Evolutionary conservation across 2,797 vertebrate genomes (phyloP).

Genomic region (Podarcis siculus): DNA sequence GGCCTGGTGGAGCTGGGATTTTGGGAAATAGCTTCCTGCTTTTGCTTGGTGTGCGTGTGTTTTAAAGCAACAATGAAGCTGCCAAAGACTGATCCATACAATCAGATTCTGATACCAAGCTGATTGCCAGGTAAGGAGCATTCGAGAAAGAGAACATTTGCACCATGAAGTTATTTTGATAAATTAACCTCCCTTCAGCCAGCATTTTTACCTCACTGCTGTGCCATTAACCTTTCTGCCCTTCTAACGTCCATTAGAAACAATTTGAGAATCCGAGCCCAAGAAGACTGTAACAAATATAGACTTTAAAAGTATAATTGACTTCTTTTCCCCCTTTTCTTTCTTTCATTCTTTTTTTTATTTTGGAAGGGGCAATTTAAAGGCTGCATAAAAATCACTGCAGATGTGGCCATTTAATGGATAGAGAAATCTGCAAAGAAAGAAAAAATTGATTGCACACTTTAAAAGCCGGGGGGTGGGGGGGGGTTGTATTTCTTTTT

Average conservation of each 20-base stretch:
- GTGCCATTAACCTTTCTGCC: slow-evolving; percentile 72
- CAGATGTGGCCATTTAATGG: slow-evolving; percentile 72
- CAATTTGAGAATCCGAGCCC: slow-evolving; percentile 63
- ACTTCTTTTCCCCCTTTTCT: slow-evolving; percentile 36
- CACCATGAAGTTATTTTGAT: slow-evolving; percentile 73
- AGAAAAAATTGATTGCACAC: slow-evolving; percentile 68
- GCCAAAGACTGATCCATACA: not conserved
- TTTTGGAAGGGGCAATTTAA: slow-evolving; percentile 66
- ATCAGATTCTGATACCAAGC: slow-evolving; percentile 23
- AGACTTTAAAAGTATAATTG: slow-evolving; percentile 78
- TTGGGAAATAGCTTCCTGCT: slow-evolving; percentile 43
- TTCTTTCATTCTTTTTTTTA: slow-evolving; percentile 62
- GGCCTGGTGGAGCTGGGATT: slow-evolving; percentile 40
- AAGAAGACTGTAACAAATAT: slow-evolving; percentile 75
- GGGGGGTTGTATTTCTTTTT: slow-evolving; percentile 5
- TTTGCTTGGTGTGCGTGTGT: not conserved
- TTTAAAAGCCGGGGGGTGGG: slow-evolving; percentile 27
- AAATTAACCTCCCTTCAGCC: slow-evolving; percentile 74
- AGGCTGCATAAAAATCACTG: slow-evolving; percentile 65
- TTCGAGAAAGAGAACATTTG: slow-evolving; percentile 36
- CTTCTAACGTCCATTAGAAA: slow-evolving; percentile 76
- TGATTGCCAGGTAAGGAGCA: slow-evolving; percentile 32
- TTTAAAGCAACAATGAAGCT: slow-evolving; percentile 44
- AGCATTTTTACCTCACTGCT: slow-evolving; percentile 69
- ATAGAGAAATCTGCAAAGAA: slow-evolving; percentile 68